Conservation (phyloP, 2,888 invertebrate genomes). For the Phengaris arion region DNA sequence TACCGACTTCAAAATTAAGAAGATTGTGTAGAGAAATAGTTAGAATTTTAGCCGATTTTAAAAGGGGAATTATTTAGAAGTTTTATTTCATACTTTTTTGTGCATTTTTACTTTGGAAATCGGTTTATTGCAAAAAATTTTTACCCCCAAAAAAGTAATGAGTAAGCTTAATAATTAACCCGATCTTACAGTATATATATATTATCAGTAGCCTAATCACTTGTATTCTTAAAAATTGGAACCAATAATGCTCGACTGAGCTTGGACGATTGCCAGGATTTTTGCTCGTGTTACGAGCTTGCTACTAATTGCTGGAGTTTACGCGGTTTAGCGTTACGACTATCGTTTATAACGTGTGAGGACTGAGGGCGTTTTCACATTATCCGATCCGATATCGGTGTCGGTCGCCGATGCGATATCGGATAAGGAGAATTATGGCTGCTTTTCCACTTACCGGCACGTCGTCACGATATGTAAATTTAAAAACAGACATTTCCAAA, state of each 20-base stretch:
- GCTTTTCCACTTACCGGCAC: too few relatives aligned
- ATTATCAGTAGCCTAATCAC: not conserved
- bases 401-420: not conserved
- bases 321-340: not conserved
- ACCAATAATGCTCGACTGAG: not conserved
- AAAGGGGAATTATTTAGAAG: too few relatives aligned
- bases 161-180: not conserved
- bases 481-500: too few relatives aligned
- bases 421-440: too few relatives aligned
- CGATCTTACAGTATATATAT: not conserved
- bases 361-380: not conserved
- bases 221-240: not conserved
- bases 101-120: too few relatives aligned
- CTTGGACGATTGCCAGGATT: not conserved
- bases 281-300: not conserved
- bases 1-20: too few relatives aligned
- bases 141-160: not conserved
- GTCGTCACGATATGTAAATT: too few relatives aligned
- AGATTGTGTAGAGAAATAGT: too few relatives aligned
- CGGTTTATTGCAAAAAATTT: not conserved
- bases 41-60: too few relatives aligned
- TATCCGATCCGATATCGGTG: not conserved
- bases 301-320: not conserved
- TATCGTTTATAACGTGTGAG: not conserved
- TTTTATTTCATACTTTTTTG: too few relatives aligned